phyloP scores from a whole-genome alignment of 2,888 invertebrate species.

The Acleris sparsana region DNA sequence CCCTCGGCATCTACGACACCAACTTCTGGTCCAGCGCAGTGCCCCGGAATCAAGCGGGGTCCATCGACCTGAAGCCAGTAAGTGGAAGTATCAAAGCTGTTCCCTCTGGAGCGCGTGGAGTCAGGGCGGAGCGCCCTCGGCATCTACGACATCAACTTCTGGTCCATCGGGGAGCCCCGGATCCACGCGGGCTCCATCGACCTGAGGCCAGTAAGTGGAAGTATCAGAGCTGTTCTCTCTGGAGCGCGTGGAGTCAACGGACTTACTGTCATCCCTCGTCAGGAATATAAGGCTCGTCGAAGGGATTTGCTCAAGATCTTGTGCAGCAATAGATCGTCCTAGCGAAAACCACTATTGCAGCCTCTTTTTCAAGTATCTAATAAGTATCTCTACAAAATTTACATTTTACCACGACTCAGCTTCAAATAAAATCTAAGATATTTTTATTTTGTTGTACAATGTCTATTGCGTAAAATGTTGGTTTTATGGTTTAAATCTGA shows the following conservation, averaged over 20 bases:
- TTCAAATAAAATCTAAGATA: too few relatives aligned
- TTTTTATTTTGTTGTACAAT: too few relatives aligned
- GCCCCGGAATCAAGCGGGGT: constrained; percentile 61
- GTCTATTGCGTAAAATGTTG: too few relatives aligned
- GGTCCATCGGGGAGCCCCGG: constrained; percentile 71
- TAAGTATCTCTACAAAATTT: too few relatives aligned
- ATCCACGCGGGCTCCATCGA: constrained; percentile 60
- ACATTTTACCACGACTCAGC: too few relatives aligned
- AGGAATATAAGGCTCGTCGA: too few relatives aligned
- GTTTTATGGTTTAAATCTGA: too few relatives aligned
- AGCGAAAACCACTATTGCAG: too few relatives aligned
- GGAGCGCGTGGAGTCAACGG: constrained; percentile 51
- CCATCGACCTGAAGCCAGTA: constrained; percentile 65
- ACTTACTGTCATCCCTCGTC: constrained; percentile 14
- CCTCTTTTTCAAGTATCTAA: too few relatives aligned
- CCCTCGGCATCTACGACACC: constrained; percentile 70
- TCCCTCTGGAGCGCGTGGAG: constrained; percentile 58
- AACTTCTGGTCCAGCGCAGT: constrained; percentile 77
- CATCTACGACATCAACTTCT: constrained; percentile 76
- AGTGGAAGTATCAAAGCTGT: constrained; percentile 45
- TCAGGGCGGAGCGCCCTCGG: constrained; percentile 53
- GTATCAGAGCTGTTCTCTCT: constrained; percentile 52
- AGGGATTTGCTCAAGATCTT: too few relatives aligned
- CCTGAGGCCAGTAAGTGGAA: constrained; percentile 60
- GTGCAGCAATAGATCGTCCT: too few relatives aligned